Percentiles rank a stretch among this genome's conserved stretches.
Evolutionary conservation across 2,888 invertebrate genomes (phyloP).

Genomic region (Lasioglossum villosulum): DNA sequence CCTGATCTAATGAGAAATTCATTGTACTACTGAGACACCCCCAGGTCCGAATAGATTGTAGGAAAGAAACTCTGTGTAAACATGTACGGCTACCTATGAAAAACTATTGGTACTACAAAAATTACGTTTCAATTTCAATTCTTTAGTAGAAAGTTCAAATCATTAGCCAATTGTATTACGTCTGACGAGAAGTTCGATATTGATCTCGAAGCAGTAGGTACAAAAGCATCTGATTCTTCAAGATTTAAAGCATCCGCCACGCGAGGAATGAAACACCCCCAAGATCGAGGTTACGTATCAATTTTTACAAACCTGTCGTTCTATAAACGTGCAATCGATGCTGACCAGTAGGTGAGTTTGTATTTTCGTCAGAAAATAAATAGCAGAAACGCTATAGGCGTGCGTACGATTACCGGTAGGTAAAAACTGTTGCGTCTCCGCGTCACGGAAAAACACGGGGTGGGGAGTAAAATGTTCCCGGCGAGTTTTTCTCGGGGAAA

Average conservation of each 20-base stretch:
- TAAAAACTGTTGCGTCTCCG: constrained; percentile 43
- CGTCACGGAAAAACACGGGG: constrained; percentile 12
- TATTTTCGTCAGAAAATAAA: neutral
- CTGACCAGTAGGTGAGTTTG: neutral
- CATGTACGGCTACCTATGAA: too few relatives aligned
- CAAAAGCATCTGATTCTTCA: neutral
- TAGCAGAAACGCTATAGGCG: neutral
- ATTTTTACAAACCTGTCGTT: neutral
- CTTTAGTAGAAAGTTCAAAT: neutral
- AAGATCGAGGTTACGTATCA: neutral
- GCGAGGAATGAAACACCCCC: neutral
- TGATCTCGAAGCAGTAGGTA: neutral
- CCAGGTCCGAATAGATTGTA: neutral
- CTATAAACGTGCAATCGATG: neutral
- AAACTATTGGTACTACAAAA: neutral
- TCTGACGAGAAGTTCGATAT: neutral
- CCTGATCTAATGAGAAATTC: neutral
- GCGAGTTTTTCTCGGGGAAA: constrained; percentile 41
- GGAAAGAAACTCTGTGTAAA: neutral
- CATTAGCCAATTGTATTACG: neutral
- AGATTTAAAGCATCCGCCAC: neutral
- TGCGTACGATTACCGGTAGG: neutral
- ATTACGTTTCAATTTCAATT: neutral
- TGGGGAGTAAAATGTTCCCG: constrained; percentile 42
- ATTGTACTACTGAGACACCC: neutral